phyloP scores from a whole-genome alignment of 2,888 invertebrate genomes.

The Metacarcinus magister region DNA sequence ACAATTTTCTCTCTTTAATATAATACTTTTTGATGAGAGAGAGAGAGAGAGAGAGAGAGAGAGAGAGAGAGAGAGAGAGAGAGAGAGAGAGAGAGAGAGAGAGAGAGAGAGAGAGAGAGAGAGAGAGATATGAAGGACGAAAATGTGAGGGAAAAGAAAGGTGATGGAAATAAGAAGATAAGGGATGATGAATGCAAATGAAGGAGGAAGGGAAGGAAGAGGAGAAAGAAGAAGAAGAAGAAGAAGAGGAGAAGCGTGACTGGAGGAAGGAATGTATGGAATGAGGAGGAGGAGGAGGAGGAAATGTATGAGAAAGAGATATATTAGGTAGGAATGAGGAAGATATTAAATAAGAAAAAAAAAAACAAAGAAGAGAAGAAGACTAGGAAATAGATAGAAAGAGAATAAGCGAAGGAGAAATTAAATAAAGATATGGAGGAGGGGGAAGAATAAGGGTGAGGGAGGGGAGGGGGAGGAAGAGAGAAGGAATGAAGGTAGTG shows the following conservation, averaged over 20 bases:
- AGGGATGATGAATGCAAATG: background rate
- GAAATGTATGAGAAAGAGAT: too few species aligned
- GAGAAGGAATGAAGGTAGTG: background rate
- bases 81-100: background rate
- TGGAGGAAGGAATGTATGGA: background rate
- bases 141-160: background rate
- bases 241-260: background rate
- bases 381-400: background rate
- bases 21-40: too few species aligned
- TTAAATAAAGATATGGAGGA: background rate
- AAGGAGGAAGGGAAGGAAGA: background rate
- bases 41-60: too few species aligned
- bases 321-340: background rate
- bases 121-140: background rate
- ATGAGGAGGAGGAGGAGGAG: background rate
- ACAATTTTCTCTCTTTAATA: background rate
- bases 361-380: background rate
- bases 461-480: background rate
- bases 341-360: background rate
- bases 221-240: background rate
- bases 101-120: background rate
- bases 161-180: background rate
- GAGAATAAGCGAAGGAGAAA: background rate
- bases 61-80: background rate
- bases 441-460: background rate